Conservation (phyloP, 1,140 invertebrate species). For the Drosophila baimaii region DNA sequence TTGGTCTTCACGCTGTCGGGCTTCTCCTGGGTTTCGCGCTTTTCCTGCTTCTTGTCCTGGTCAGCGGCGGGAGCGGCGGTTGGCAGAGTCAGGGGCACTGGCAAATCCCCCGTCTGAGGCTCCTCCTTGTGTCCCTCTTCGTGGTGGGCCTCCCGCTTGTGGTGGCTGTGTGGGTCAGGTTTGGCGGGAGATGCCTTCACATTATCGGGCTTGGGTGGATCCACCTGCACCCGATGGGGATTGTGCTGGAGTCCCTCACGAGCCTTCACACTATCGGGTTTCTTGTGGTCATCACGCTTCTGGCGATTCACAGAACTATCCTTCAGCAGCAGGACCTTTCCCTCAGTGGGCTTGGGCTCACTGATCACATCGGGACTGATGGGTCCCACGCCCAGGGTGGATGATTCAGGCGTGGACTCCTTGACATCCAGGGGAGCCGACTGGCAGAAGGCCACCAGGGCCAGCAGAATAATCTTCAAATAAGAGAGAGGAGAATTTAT, state of each 20-base stretch:
- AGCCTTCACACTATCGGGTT: conserved; percentile 33
- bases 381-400: conserved; percentile 41
- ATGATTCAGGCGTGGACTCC: neutral
- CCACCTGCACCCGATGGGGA: neutral
- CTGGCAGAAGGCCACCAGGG: conserved; percentile 39
- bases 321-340: conserved; percentile 39
- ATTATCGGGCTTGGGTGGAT: neutral
- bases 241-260: conserved; percentile 24
- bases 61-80: neutral
- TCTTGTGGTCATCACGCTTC: conserved; percentile 50
- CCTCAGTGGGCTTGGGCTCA: conserved; percentile 50
- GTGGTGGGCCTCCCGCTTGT: conserved; percentile 35
- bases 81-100: neutral
- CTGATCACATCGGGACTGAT: conserved; percentile 56
- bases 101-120: neutral
- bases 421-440: conserved; percentile 52
- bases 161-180: too few relatives aligned
- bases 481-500: neutral
- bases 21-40: conserved; percentile 29
- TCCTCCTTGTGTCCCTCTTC: conserved; percentile 23
- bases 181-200: neutral
- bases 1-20: conserved; percentile 21
- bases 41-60: conserved; percentile 12
- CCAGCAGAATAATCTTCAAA: conserved; percentile 57
- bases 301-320: conserved; percentile 23